Conservation (phyloP, 2,888 invertebrate species). For the Brenthis ino region DNA sequence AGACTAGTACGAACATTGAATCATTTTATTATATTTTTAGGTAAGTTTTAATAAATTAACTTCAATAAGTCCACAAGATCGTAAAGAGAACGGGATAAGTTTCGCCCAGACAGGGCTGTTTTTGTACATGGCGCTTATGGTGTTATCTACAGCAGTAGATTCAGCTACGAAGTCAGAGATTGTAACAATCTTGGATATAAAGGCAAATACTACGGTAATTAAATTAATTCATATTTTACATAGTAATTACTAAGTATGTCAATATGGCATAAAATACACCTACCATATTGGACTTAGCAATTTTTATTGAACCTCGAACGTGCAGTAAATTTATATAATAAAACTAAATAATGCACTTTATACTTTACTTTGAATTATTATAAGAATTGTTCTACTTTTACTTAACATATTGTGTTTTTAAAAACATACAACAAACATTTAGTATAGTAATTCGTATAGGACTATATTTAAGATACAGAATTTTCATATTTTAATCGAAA, state of each 20-base stretch:
- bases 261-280: background rate
- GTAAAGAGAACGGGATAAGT: conserved; percentile 68
- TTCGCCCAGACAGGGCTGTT: conserved; percentile 71
- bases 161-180: conserved; percentile 59
- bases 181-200: conserved; percentile 52
- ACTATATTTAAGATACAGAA: too few relatives aligned
- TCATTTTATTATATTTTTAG: conserved; percentile 47
- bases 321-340: background rate
- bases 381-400: too few relatives aligned
- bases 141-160: conserved; percentile 63
- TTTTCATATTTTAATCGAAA: background rate
- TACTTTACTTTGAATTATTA: too few relatives aligned
- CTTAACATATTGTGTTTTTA: too few relatives aligned
- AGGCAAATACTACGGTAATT: conserved; percentile 56
- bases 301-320: too few relatives aligned
- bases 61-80: conserved; percentile 52
- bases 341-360: too few relatives aligned
- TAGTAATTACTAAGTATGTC: background rate
- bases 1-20: background rate
- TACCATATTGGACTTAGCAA: too few relatives aligned
- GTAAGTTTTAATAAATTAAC: conserved; percentile 57
- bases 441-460: too few relatives aligned
- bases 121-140: conserved; percentile 59
- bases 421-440: too few relatives aligned
- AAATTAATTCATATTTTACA: conserved; percentile 5